Evolutionary conservation across 2,888 invertebrate species (phyloP).

Genomic region (Rhyacophila evoluta): DNA sequence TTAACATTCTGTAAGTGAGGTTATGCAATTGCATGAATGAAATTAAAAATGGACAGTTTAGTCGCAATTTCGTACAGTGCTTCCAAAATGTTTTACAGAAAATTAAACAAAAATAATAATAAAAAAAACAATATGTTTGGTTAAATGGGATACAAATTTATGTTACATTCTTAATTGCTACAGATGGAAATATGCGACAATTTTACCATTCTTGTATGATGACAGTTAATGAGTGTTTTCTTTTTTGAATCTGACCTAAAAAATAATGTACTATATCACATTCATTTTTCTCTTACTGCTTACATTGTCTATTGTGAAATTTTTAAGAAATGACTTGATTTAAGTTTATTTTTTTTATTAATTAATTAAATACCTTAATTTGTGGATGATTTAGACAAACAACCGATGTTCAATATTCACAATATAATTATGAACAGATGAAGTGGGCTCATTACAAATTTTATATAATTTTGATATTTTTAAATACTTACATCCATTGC

Average conservation of each 20-base stretch:
- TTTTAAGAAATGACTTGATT: background rate
- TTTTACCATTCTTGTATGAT: background rate
- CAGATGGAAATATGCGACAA: constrained; percentile 30
- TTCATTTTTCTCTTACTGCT: background rate
- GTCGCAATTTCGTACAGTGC: too few relatives aligned
- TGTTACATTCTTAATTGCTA: constrained; percentile 26
- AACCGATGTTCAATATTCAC: background rate
- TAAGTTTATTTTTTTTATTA: background rate
- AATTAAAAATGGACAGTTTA: too few relatives aligned
- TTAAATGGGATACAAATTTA: constrained; percentile 15
- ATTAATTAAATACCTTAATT: background rate
- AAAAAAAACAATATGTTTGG: background rate
- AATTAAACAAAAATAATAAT: background rate
- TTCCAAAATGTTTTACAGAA: too few relatives aligned
- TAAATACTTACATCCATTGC: background rate
- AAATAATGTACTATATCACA: constrained; percentile 11
- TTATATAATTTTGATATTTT: constrained; percentile 20
- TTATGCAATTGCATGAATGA: too few relatives aligned
- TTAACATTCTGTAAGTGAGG: too few relatives aligned
- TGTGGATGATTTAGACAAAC: background rate
- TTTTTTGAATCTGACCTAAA: background rate
- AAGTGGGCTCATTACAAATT: background rate
- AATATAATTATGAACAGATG: background rate
- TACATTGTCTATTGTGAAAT: background rate
- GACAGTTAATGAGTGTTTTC: background rate